Evolutionary conservation across 92 coral and sea anemone genomes (phyloP).

Genomic region (Epizoanthus illoricatus): DNA sequence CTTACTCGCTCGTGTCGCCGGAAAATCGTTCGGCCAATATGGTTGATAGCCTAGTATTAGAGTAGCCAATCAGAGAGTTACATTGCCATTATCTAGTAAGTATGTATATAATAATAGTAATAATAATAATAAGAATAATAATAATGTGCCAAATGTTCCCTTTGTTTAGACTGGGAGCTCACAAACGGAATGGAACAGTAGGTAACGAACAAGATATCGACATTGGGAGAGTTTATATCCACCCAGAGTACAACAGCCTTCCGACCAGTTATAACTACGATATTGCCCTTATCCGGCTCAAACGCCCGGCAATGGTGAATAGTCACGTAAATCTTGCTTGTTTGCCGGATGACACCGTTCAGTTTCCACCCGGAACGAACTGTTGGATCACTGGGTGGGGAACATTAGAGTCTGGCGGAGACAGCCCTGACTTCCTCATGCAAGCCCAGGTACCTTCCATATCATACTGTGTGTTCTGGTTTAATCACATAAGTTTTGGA

Average conservation of each 20-base stretch:
- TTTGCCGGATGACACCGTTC: constrained; percentile 61
- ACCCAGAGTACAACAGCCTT: constrained; percentile 71
- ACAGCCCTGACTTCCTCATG: constrained; percentile 62
- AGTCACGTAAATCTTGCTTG: constrained; percentile 56
- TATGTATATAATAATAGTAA: too few species aligned
- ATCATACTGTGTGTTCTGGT: neutral
- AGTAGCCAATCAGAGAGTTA: too few species aligned
- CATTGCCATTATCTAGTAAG: too few species aligned
- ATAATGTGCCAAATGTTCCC: too few species aligned
- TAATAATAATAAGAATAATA: too few species aligned
- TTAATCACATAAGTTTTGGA: neutral
- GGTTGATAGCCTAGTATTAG: too few species aligned
- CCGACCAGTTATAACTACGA: constrained; percentile 65
- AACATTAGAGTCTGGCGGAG: constrained; percentile 63
- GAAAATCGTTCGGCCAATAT: too few species aligned
- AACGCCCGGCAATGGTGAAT: constrained; percentile 55
- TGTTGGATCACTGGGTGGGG: constrained; percentile 95
- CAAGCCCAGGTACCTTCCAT: constrained; percentile 68
- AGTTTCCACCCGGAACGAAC: constrained; percentile 69
- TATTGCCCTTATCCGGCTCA: constrained; percentile 80
- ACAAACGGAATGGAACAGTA: constrained; percentile 54
- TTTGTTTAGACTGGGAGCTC: constrained; percentile 91
- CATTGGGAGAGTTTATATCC: constrained; percentile 61
- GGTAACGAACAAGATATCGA: constrained; percentile 67
- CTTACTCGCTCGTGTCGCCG: too few species aligned